A percentile compares a stretch with the other conserved stretches of the same genome.
Conservation (phyloP, 2,888 invertebrate genomes). For the Allolobophora icterica region DNA sequence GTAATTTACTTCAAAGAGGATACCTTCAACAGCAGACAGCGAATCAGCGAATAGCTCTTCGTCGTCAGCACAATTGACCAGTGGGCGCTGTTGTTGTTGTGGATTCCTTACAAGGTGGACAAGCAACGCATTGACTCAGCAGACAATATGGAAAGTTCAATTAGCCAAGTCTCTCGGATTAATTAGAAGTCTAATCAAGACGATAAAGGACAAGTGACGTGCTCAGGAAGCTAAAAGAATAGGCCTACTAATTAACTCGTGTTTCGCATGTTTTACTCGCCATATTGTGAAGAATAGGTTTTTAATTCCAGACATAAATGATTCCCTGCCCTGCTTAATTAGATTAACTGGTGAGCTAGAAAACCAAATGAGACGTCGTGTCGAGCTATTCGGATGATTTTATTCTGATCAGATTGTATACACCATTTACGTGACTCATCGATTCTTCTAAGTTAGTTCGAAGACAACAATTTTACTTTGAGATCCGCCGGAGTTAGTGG, state of each 20-base stretch:
- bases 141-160: neutral
- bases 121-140: neutral
- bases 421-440: neutral
- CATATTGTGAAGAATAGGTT: neutral
- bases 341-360: neutral
- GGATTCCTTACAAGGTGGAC: too few relatives aligned
- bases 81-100: neutral
- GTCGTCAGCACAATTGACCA: neutral
- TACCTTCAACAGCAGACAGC: too few relatives aligned
- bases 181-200: neutral
- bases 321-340: neutral
- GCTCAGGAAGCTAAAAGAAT: neutral
- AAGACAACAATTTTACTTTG: neutral
- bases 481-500: neutral
- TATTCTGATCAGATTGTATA: neutral
- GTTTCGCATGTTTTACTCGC: neutral
- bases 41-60: neutral
- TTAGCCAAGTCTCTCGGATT: neutral
- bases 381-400: neutral
- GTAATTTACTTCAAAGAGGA: too few relatives aligned
- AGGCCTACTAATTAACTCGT: neutral
- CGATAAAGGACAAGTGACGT: neutral
- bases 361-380: too few relatives aligned
- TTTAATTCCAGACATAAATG: neutral
- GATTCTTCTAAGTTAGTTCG: neutral